Conservation (phyloP, 2,797 vertebrate genomes). For the Acanthurus lineatus region DNA sequence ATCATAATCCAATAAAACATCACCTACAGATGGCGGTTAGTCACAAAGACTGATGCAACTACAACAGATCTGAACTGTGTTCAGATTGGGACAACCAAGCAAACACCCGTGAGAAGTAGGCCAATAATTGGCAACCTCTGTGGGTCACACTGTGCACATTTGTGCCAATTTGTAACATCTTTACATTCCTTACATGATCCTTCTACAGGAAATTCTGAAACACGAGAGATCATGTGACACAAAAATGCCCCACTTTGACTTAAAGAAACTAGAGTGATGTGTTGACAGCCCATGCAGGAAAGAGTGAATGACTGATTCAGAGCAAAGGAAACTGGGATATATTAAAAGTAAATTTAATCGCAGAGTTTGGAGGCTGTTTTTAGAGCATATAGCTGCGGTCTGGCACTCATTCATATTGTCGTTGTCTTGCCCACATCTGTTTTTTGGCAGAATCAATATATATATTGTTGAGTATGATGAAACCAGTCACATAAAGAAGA, state of each 20-base stretch:
- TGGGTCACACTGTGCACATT: background rate
- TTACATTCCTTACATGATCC: background rate
- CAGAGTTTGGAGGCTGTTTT: constrained; percentile 16
- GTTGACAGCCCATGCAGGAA: constrained; percentile 43
- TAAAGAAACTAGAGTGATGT: constrained; percentile 26
- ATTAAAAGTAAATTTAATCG: constrained; percentile 21
- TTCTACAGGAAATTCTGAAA: background rate
- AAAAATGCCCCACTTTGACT: constrained; percentile 20
- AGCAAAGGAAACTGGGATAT: constrained; percentile 15
- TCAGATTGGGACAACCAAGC: constrained; percentile 22
- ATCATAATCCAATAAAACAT: constrained; percentile 70
- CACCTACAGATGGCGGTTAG: constrained; percentile 40
- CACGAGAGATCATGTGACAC: background rate
- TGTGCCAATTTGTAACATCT: background rate
- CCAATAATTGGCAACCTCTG: constrained; percentile 12
- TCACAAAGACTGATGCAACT: constrained; percentile 18
- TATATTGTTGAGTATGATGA: constrained; percentile 6
- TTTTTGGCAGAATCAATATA: constrained; percentile 10
- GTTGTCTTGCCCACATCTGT: constrained; percentile 7
- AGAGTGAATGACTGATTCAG: constrained; percentile 14
- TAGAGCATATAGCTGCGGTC: constrained; percentile 14
- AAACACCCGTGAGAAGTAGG: background rate
- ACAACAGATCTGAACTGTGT: constrained; percentile 28
- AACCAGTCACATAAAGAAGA: background rate
- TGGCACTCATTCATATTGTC: background rate